These are phyloP conservation scores for Tetragonisca angustula DNA, from an alignment of 2,888 invertebrate species.

Conservation along the genomic window DNA sequence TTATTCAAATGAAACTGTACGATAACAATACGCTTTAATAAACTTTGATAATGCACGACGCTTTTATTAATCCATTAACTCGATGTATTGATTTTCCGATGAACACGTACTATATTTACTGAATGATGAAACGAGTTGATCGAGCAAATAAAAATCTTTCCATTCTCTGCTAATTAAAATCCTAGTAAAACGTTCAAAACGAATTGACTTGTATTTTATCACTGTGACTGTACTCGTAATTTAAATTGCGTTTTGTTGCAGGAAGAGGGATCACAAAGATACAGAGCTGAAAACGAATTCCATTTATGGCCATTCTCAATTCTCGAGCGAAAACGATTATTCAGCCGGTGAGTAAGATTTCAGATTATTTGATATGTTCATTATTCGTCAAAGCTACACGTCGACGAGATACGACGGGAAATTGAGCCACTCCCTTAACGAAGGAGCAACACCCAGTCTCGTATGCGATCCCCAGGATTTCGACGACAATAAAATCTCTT, in stretches of 20 bases:
- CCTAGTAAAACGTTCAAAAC: neutral
- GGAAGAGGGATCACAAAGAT: neutral
- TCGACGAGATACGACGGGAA: conserved; percentile 26
- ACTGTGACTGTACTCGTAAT: neutral
- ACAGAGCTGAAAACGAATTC: conserved; percentile 27
- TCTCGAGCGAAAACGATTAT: conserved; percentile 38
- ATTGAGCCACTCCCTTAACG: conserved; percentile 45
- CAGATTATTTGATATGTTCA: conserved; percentile 48
- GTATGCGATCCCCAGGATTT: neutral
- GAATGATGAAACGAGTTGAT: neutral
- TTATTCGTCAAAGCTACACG: conserved; percentile 28
- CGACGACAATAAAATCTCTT: neutral
- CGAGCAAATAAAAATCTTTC: neutral
- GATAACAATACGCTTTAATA: neutral
- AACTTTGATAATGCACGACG: neutral
- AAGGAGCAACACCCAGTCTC: neutral
- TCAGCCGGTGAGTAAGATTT: conserved; percentile 52
- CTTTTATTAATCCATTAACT: neutral
- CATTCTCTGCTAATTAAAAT: neutral
- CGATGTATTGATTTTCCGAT: neutral
- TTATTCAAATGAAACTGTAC: neutral
- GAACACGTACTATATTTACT: neutral
- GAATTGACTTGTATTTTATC: neutral
- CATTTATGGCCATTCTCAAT: conserved; percentile 38
- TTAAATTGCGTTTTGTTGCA: neutral